These are phyloP conservation scores for Chunga burmeisteri DNA, from an alignment of 2,113 vertebrate genomes.

Conservation along the genomic window DNA sequence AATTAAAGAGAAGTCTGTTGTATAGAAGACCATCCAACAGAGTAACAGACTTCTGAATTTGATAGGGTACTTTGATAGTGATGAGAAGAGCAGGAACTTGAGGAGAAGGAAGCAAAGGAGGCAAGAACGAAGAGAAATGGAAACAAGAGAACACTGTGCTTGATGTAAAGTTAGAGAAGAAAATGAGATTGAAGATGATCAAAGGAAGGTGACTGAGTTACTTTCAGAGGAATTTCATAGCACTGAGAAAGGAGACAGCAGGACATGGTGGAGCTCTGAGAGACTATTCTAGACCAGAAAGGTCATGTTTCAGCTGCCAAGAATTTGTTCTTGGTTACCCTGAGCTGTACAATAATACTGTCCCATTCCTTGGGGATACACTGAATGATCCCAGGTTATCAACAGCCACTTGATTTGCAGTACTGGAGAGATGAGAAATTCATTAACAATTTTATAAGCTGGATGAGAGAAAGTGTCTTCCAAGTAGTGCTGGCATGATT, in stretches of 20 bases:
- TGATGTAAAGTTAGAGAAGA: not conserved
- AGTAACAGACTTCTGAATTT: not conserved
- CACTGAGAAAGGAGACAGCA: not conserved
- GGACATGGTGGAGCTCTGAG: not conserved
- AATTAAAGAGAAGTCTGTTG: not conserved
- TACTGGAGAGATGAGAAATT: not conserved
- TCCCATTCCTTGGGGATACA: not conserved
- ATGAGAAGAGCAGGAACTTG: not conserved
- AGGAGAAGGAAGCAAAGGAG: not conserved
- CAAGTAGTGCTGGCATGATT: not conserved
- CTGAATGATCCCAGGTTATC: not conserved
- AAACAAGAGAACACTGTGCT: not conserved
- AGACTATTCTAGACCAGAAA: not conserved
- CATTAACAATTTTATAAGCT: not conserved
- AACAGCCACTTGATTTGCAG: not conserved
- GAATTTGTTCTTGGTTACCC: not conserved
- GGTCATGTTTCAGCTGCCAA: not conserved
- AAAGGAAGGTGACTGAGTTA: not conserved
- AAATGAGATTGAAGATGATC: not conserved
- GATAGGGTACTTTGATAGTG: not conserved
- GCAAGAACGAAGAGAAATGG: not conserved
- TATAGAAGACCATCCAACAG: not conserved
- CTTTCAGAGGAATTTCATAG: not conserved
- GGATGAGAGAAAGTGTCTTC: not conserved
- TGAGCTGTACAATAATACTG: not conserved